Evolutionary conservation across 2,797 vertebrate genomes (phyloP).

Genomic region (Merluccius polli): DNA sequence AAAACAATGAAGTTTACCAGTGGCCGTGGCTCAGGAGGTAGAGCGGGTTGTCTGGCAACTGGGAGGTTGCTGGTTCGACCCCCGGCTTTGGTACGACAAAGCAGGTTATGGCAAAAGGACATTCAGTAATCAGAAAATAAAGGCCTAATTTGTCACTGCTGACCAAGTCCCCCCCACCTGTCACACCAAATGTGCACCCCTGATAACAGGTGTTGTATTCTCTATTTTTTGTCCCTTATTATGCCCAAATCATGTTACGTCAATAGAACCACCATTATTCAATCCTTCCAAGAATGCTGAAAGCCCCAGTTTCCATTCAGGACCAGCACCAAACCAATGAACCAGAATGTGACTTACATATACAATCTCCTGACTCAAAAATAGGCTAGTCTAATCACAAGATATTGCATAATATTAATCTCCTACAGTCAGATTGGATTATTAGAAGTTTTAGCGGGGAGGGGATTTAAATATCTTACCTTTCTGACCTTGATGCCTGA

Average conservation of each 20-base stretch:
- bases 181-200: background rate
- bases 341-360: background rate
- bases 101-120: too few species aligned
- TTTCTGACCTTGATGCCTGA: slow-evolving; percentile 46
- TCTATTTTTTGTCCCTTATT: background rate
- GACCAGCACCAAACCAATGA: background rate
- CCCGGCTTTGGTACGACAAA: too few species aligned
- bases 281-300: background rate
- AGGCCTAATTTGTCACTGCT: too few species aligned
- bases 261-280: background rate
- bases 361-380: background rate
- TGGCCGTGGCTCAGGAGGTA: too few species aligned
- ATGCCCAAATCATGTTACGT: too few species aligned
- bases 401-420: too few species aligned
- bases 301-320: background rate
- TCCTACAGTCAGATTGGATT: background rate
- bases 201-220: background rate
- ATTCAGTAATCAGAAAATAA: too few species aligned
- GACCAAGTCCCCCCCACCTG: too few species aligned
- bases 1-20: background rate
- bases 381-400: too few species aligned
- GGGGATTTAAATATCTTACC: slow-evolving; percentile 42
- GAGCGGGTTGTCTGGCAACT: too few species aligned
- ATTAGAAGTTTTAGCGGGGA: background rate
- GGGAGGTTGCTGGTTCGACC: too few species aligned